Conservation (phyloP, 2,888 invertebrate species). For the Eucera pruinosa region DNA sequence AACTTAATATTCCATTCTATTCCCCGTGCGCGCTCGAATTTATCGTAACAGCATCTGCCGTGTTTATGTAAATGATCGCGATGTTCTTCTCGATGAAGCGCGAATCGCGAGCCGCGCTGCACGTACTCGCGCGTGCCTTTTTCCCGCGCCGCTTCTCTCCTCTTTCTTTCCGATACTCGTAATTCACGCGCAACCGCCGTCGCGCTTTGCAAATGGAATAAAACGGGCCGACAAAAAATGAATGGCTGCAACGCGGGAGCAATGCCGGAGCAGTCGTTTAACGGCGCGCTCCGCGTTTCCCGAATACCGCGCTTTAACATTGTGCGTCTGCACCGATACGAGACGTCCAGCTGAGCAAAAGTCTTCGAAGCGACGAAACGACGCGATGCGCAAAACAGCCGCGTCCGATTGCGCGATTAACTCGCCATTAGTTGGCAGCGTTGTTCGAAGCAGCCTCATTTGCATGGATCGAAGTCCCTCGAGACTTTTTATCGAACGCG, state of each 20-base stretch:
- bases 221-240: neutral
- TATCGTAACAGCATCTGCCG: constrained; percentile 70
- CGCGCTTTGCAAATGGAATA: too few relatives aligned
- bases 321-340: constrained; percentile 11
- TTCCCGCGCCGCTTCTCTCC: neutral
- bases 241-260: neutral
- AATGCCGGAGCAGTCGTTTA: too few relatives aligned
- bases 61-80: constrained; percentile 70
- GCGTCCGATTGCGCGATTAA: constrained; percentile 32
- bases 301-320: constrained; percentile 1
- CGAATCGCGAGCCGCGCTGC: constrained; percentile 27
- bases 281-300: too few relatives aligned
- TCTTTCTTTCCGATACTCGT: neutral
- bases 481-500: constrained; percentile 24
- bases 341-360: constrained; percentile 30
- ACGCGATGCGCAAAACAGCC: constrained; percentile 27
- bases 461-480: constrained; percentile 19
- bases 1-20: constrained; percentile 68
- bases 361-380: neutral
- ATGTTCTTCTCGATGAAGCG: constrained; percentile 55
- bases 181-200: too few relatives aligned
- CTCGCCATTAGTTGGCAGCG: constrained; percentile 33
- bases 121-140: neutral
- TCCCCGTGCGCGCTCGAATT: constrained; percentile 54
- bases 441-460: constrained; percentile 27